phyloP scores from a whole-genome alignment of 2,113 vertebrate genomes.

The Crotalus tigris region DNA sequence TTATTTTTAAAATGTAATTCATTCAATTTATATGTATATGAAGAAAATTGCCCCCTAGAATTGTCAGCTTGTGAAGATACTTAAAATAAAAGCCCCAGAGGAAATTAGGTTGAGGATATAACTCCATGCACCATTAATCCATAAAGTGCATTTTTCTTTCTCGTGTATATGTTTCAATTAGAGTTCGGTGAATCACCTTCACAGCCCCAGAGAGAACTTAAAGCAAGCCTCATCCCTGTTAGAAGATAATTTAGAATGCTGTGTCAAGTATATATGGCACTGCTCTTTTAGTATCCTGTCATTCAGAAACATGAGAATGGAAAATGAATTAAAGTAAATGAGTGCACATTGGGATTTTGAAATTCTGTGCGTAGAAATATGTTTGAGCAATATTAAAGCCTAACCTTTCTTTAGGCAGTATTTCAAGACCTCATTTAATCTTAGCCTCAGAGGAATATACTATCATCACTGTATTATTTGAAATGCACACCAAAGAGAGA shows the following conservation, averaged over 20 bases:
- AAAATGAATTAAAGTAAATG: constrained; percentile 47
- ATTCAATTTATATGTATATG: not conserved
- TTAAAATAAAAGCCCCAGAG: not conserved
- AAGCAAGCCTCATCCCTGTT: constrained; percentile 27
- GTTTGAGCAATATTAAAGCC: constrained; percentile 41
- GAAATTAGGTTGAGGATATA: constrained; percentile 35
- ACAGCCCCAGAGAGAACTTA: constrained; percentile 31
- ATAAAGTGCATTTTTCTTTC: constrained; percentile 4
- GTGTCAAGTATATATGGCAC: constrained; percentile 32
- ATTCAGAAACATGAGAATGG: constrained; percentile 49
- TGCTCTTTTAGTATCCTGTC: constrained; percentile 50
- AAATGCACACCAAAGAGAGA: constrained; percentile 49
- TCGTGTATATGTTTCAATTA: constrained; percentile 51
- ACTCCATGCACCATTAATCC: constrained; percentile 10
- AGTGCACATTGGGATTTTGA: constrained; percentile 33
- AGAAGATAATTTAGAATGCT: constrained; percentile 42
- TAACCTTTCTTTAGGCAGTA: constrained; percentile 49
- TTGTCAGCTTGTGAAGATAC: not conserved
- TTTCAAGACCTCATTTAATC: constrained; percentile 48
- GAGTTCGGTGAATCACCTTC: constrained; percentile 38
- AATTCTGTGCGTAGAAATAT: constrained; percentile 54
- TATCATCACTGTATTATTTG: constrained; percentile 58
- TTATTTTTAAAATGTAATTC: constrained; percentile 43
- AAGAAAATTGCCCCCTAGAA: constrained; percentile 29
- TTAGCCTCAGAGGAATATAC: constrained; percentile 45